Evolutionary conservation across 2,888 invertebrate genomes (phyloP), one percentile per base, ranked within the genome.

Genomic region (Blastobasis adustella): DNA sequence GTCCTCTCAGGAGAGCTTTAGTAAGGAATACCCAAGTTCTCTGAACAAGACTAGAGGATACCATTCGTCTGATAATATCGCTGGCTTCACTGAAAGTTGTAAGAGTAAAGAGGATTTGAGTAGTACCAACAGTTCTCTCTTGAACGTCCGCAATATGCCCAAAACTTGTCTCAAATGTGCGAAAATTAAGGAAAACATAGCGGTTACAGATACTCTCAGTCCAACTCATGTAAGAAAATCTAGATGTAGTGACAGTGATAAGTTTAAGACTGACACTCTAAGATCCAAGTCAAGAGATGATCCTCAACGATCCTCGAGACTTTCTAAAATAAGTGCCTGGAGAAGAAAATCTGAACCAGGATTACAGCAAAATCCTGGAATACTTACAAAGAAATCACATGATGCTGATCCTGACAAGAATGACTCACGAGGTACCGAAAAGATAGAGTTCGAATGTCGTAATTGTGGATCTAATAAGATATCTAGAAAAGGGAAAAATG

Each of bases 271-370:
- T 37, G 91, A 91, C 58, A 81, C 87, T 5, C 69, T 80, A n/a
- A 71, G 89, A 49, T 89, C 89, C 0, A 88, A 88, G 62, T 89
- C 88, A 4, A 88, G 82, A 67, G 89, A 89, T 68, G 75, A 91
- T 75, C 82, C 89, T 54, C 73, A 90, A 69, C 65, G 89, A 64
- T 80, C 82, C 1, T 23, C 23, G 23, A 88, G 80, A 54, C 60
- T 88, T 44, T 83, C 86, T 10, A 88, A 84, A 75, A 91, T 93
- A 62, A 90, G 92, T 6, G 92, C 90, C 52, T 93, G 93, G 93
- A 82, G 93, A 65, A 77, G 93, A 59, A 93, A 93, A 72, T 93
- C 93, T 9, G 94, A 93, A 73, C 94, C 93, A 1, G 92, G 92
- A n/a, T 74, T 91, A 49, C 86, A 82, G 55, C 87, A 86, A 62